Percentiles rank a stretch among this genome's conserved stretches.
Evolutionary conservation across 2,797 vertebrate species (phyloP).

Genomic region (Euphonia xanthogaster): DNA sequence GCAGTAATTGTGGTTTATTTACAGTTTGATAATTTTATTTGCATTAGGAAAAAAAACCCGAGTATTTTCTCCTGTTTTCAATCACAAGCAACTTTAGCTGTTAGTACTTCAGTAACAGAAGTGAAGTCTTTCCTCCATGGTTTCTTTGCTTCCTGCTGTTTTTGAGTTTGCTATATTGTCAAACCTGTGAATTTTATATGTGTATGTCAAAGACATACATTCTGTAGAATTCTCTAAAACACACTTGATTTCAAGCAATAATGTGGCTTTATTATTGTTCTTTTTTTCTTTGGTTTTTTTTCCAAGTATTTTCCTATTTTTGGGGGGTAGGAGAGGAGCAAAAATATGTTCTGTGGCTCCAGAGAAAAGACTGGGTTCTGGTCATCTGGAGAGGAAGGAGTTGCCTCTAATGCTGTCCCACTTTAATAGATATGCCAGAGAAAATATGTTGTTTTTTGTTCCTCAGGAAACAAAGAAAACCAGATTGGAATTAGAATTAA

Average conservation of each 20-base stretch:
- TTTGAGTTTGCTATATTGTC: not conserved
- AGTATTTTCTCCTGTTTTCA: not conserved
- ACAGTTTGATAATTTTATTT: not conserved
- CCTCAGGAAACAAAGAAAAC: not conserved
- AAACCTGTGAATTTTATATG: not conserved
- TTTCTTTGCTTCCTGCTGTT: not conserved
- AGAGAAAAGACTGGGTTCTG: not conserved
- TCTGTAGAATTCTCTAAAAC: not conserved
- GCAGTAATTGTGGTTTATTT: not conserved
- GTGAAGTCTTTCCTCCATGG: not conserved
- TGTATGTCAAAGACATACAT: not conserved
- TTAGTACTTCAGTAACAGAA: not conserved
- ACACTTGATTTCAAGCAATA: not conserved
- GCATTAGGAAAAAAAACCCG: not conserved
- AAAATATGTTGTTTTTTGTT: not conserved
- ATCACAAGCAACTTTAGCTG: not conserved
- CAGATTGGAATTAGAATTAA: not conserved
- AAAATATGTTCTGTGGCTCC: not conserved
- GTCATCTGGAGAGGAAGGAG: not conserved
- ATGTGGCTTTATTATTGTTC: not conserved
- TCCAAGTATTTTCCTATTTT: not conserved
- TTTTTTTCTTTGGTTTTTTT: not conserved
- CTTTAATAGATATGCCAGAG: not conserved
- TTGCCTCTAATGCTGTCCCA: not conserved
- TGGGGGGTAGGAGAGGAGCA: accelerated